Conservation (phyloP, 2,888 invertebrate genomes). For the Dastarcus helophoroides region DNA sequence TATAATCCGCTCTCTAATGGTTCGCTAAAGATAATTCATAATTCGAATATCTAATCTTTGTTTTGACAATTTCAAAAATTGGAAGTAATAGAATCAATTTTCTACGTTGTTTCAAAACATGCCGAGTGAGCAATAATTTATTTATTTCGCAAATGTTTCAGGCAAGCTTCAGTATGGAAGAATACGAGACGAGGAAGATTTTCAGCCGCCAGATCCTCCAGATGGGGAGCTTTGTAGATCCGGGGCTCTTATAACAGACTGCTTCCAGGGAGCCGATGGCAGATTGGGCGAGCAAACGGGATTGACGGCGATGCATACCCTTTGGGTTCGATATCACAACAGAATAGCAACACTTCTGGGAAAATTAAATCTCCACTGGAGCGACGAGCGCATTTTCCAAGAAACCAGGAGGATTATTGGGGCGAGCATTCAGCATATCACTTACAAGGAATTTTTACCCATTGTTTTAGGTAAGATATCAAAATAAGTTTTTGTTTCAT, state of each 20-base stretch:
- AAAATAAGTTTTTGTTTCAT: slow-evolving; percentile 6
- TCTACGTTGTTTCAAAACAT: too few relatives aligned
- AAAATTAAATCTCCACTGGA: slow-evolving; percentile 73
- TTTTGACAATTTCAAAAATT: too few relatives aligned
- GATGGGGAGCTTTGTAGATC: slow-evolving; percentile 56
- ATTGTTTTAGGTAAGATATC: slow-evolving; percentile 50
- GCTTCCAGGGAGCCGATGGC: slow-evolving; percentile 69
- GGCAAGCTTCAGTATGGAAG: slow-evolving; percentile 31
- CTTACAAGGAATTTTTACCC: slow-evolving; percentile 73
- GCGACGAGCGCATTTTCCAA: slow-evolving; percentile 76
- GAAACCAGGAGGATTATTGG: slow-evolving; percentile 73
- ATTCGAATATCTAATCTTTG: too few relatives aligned
- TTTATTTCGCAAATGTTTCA: too few relatives aligned
- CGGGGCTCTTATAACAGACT: slow-evolving; percentile 61
- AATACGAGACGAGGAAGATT: slow-evolving; percentile 43
- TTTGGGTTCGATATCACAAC: slow-evolving; percentile 65
- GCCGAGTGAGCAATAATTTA: too few relatives aligned
- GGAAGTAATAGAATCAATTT: too few relatives aligned
- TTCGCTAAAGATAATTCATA: too few relatives aligned
- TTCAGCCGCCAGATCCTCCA: slow-evolving; percentile 43
- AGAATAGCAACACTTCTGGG: slow-evolving; percentile 61
- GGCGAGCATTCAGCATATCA: slow-evolving; percentile 74
- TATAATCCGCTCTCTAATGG: too few relatives aligned
- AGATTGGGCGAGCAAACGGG: slow-evolving; percentile 74
- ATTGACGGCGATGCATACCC: slow-evolving; percentile 60